Base-by-base conservation (phyloP, 2,888 invertebrate genomes). In the Palloptera scutellata region DNA sequence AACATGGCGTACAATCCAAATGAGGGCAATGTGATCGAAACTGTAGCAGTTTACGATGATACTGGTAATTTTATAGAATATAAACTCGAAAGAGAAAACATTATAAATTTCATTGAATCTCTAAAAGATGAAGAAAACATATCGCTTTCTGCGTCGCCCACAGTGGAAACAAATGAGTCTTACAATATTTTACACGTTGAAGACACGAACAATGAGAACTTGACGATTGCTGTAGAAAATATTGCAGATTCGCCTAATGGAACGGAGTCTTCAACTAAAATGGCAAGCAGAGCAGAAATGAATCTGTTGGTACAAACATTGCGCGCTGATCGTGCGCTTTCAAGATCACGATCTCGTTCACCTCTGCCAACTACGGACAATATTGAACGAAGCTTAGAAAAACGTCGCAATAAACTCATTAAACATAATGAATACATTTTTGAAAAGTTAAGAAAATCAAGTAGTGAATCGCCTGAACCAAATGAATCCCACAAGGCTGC, bases 31-130 rank as follows among this genome's bases (percentile, higher is more conserved):
- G 64, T 73, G 13, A 71, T 72, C 4, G 55, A 17, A 2, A 67
- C 72, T 0, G 57, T 80, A 3, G 81, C 81, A 30, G 71, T 81
- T 0, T 81, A 76, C 48, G 80, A 81, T 51, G 81, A 81, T 17
- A 76, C 78, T 0, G 72, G 71, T 0, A 72, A 72, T 1, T 19
- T 72, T 1, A 0, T 57, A 6, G 61, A 64, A 0, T 72, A 73
- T 0, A 79, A 78, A 58, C 40, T 81, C 0, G 78, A 64, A 19
- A 75, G 74, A 13, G 78, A 77, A 42, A 68, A 72, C 8, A 75
- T 81, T 1, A 65, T 76, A 4, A 74, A 80, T 17, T 73, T 81
- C 12, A 67, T 81, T 11, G 77, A 77, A 17, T 55, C 59, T 17
- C 19, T 8, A n/a, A 1, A 30, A 41, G 11, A 15, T 64, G 10